Conservation (phyloP, 2,113 vertebrate genomes). For the Lophotis ruficrista region DNA sequence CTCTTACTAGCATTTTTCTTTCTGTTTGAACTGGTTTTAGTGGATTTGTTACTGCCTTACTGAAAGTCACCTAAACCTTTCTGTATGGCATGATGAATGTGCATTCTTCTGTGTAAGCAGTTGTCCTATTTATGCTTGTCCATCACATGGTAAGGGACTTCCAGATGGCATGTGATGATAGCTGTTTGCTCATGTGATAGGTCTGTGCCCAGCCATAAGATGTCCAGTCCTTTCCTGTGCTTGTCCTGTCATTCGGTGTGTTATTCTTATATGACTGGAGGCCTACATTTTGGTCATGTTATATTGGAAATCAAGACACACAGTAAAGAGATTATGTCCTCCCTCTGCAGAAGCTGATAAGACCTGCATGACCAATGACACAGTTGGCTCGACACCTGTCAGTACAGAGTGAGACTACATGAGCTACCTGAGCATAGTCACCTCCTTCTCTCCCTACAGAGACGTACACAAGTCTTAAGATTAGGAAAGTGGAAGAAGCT, state of each 20-base stretch:
- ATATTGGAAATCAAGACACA: background rate
- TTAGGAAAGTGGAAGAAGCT: background rate
- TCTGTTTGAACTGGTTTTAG: background rate
- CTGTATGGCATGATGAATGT: background rate
- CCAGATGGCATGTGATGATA: background rate
- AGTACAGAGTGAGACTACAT: background rate
- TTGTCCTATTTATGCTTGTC: background rate
- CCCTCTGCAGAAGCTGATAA: background rate
- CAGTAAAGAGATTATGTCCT: background rate
- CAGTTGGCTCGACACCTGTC: background rate
- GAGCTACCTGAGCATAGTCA: background rate
- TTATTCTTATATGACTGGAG: background rate
- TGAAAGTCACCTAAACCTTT: background rate
- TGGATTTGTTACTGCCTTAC: background rate
- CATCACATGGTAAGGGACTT: background rate
- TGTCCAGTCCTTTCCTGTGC: background rate
- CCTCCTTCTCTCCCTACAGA: background rate
- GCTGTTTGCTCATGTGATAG: background rate
- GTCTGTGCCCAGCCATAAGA: background rate
- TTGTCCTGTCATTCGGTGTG: background rate
- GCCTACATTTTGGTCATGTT: background rate
- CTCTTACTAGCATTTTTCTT: fast-evolving
- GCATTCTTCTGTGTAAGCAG: background rate
- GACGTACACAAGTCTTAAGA: background rate
- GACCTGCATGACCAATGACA: background rate